These are phyloP conservation scores for Ommatoiulus sabulosus DNA, from an alignment of 2,888 invertebrate genomes.

Conservation along the genomic window DNA sequence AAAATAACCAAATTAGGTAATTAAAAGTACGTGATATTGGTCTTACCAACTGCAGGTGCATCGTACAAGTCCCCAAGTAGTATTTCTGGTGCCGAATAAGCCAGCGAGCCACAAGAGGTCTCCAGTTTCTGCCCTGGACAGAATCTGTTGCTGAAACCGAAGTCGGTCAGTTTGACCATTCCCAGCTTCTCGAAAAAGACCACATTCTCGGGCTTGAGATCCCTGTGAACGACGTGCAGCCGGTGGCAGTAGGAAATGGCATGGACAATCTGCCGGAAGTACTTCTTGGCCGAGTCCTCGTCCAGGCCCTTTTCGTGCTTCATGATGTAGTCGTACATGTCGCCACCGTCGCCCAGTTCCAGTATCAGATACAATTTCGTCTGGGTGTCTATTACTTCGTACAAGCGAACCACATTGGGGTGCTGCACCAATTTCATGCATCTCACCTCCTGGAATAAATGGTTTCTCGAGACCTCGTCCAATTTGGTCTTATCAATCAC, in stretches of 20 bases:
- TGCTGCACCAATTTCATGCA: conserved; percentile 99
- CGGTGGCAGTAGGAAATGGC: conserved; percentile 98
- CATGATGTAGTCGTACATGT: conserved; percentile 99
- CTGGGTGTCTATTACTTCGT: conserved; percentile 99
- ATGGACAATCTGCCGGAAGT: conserved; percentile 95
- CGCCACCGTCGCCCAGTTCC: conserved; percentile 98
- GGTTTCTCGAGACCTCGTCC: conserved; percentile 94
- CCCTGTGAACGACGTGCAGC: conserved; percentile 87
- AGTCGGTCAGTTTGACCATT: conserved; percentile 98
- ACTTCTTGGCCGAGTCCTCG: conserved; percentile 75
- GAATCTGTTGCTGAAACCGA: conserved; percentile 93
- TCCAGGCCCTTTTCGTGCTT: conserved; percentile 85
- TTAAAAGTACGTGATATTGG: no score
- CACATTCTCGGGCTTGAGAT: conserved; percentile 99
- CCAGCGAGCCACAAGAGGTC: conserved; percentile 98
- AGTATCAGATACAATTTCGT: conserved; percentile 96
- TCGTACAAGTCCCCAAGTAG: conserved; percentile 98
- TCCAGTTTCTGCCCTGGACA: conserved; percentile 96
- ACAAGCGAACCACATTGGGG: conserved; percentile 96
- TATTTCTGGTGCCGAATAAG: conserved; percentile 99
- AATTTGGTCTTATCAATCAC: conserved; percentile 97
- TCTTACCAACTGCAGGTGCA: conserved; percentile 94
- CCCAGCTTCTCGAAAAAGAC: conserved; percentile 98
- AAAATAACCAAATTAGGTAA: no score
- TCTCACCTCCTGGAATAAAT: conserved; percentile 84